phyloP scores from a whole-genome alignment of 1,140 invertebrate species.

The Carposina sasakii region DNA sequence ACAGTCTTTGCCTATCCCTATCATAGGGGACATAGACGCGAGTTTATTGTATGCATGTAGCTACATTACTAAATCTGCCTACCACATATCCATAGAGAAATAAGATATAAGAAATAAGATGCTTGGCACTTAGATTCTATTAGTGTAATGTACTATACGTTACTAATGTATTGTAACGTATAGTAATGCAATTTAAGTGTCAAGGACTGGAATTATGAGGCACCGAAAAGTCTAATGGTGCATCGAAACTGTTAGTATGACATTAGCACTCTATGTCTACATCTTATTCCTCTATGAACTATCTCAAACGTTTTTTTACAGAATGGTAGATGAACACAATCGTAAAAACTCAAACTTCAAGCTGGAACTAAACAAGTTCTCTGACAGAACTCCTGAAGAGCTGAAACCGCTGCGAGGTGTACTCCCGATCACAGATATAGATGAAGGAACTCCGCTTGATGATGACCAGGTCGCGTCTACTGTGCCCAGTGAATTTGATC shows the following conservation, averaged over 20 bases:
- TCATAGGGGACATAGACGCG: too few relatives aligned
- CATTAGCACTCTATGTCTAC: background rate
- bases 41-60: too few relatives aligned
- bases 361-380: conserved; percentile 42
- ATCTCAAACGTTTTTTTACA: conserved; percentile 13
- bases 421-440: conserved; percentile 79
- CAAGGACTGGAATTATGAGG: background rate
- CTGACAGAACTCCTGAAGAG: conserved; percentile 38
- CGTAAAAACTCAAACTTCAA: conserved; percentile 40
- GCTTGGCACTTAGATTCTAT: too few relatives aligned
- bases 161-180: background rate
- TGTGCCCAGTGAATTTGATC: too few relatives aligned
- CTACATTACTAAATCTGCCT: too few relatives aligned
- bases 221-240: background rate
- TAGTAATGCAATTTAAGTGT: background rate
- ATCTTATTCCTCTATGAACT: too few relatives aligned
- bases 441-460: background rate
- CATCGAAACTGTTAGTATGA: background rate
- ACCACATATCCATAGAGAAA: too few relatives aligned
- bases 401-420: conserved; percentile 38
- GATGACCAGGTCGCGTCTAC: too few relatives aligned
- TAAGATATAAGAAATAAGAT: too few relatives aligned
- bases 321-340: conserved; percentile 34
- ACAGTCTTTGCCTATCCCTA: too few relatives aligned
- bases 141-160: background rate